Base-by-base conservation (phyloP, 2,888 invertebrate genomes). In the Drosophila lutescens region DNA sequence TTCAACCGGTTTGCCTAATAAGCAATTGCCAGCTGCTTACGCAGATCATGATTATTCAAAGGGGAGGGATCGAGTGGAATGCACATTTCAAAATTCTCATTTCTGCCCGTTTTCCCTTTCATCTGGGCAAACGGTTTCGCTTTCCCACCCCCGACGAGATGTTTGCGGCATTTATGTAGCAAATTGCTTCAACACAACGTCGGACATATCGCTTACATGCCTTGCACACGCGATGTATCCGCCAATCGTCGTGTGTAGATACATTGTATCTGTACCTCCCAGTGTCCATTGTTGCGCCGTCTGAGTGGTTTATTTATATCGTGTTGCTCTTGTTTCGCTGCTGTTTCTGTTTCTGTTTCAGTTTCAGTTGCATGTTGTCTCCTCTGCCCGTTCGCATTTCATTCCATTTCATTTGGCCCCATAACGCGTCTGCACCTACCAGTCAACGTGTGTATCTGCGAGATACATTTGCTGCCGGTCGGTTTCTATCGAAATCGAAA, bases 361-460 rank as follows among this genome's bases (percentile, higher is more conserved):
- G 61, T 17, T 50, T 65, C 65, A 38, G 46, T 50, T 62, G 61
- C 41, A 56, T 69, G 44, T 53, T 58, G 36, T 53, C 46, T 55
- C 69, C 60, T 72, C 62, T 59, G 66, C 70, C 56, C 67, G 54
- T 79, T 77, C 69, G 73, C 79, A 72, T 81, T 81, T 79, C 72
- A 77, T 80, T 81, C 76, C 72, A 76, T 80, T 81, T 81, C 61
- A 63, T 74, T 72, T 80, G 76, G 66, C 68, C 70, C 66, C 74
- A 81, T 72, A 86, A 80, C 76, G 77, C 78, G 71, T 54, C 47
- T 56, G 62, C 49, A 49, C 51, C 51, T 43, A 34, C 50, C 20
- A 49, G 17, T 15, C 49, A 30, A 50, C 56, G 49, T 50, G 70
- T 73, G 73, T 82, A 81, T 80, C 74, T 76, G 61, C 59, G 46